Percentiles rank a stretch among this genome's conserved stretches.
Conservation (phyloP, 2,888 invertebrate genomes). For the Acanthosoma haemorrhoidale region DNA sequence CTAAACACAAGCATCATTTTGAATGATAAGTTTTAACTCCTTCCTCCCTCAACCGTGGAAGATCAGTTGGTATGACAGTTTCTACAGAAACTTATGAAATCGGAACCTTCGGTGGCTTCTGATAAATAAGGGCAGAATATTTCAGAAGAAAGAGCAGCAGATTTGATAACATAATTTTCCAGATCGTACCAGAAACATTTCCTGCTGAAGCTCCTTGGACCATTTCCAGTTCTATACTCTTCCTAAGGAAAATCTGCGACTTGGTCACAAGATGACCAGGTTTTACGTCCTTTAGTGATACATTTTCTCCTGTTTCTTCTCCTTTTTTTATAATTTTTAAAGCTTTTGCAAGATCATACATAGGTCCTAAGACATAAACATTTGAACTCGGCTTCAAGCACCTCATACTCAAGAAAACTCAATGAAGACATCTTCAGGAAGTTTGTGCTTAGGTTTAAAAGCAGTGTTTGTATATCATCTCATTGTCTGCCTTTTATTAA, state of each 20-base stretch:
- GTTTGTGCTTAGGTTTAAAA: slow-evolving; percentile 1
- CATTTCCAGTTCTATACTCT: slow-evolving; percentile 84
- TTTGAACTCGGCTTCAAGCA: slow-evolving; percentile 67
- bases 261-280: slow-evolving; percentile 62
- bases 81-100: slow-evolving; percentile 92
- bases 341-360: slow-evolving; percentile 70
- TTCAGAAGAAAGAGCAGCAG: slow-evolving; percentile 79
- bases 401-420: slow-evolving; percentile 93
- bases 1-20: slow-evolving; percentile 90
- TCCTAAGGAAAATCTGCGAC: slow-evolving; percentile 76
- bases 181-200: slow-evolving; percentile 80
- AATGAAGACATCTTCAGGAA: slow-evolving; percentile 62
- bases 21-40: slow-evolving; percentile 78
- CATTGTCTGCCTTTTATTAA: no score
- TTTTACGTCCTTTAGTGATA: slow-evolving; percentile 57
- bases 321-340: slow-evolving; percentile 45
- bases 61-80: slow-evolving; percentile 71
- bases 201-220: slow-evolving; percentile 80
- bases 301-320: slow-evolving; percentile 42
- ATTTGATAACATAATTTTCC: slow-evolving; percentile 77
- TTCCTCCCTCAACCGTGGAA: slow-evolving; percentile 56
- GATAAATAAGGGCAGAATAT: slow-evolving; percentile 81
- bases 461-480: neutral
- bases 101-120: slow-evolving; percentile 76
- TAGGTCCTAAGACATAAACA: slow-evolving; percentile 79